These are phyloP conservation scores for Nanorana parkeri DNA, from an alignment of 2,113 vertebrate genomes.

Conservation along the genomic window DNA sequence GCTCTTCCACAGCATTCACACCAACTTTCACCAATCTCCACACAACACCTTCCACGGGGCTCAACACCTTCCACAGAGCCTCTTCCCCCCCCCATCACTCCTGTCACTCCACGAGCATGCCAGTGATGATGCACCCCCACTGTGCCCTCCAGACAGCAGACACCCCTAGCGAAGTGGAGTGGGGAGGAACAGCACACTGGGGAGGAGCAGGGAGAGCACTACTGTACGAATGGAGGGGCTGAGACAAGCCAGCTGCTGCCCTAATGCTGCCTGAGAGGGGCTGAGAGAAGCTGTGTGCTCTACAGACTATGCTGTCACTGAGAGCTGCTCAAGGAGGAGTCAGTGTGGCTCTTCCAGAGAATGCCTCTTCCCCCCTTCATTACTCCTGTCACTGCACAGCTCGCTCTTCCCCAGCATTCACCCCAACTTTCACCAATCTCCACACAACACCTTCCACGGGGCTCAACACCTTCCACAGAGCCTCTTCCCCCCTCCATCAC, in stretches of 20 bases:
- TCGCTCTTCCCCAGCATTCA: too few species aligned
- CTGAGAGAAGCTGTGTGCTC: constrained; percentile 8
- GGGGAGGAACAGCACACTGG: constrained; percentile 9
- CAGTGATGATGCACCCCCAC: constrained; percentile 66
- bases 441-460: constrained; percentile 12
- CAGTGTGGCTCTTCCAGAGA: constrained; percentile 3
- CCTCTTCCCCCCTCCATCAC: background rate
- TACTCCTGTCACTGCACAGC: too few species aligned
- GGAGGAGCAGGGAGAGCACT: constrained; percentile 18
- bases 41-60: too few species aligned
- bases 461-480: too few species aligned
- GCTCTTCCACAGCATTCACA: too few species aligned
- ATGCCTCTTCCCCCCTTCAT: too few species aligned
- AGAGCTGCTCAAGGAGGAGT: constrained; percentile 29
- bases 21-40: too few species aligned
- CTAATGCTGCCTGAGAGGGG: constrained; percentile 19
- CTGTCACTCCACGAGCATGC: constrained; percentile 17
- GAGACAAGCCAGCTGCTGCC: constrained; percentile 36
- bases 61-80: too few species aligned
- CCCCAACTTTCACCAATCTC: too few species aligned
- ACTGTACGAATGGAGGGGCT: background rate
- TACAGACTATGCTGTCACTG: constrained; percentile 5
- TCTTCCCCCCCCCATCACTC: too few species aligned
- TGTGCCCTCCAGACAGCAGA: constrained; percentile 70
- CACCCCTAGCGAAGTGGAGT: background rate